phyloP scores from a whole-genome alignment of 1,140 invertebrate genomes.

The Chironomus tepperi region DNA sequence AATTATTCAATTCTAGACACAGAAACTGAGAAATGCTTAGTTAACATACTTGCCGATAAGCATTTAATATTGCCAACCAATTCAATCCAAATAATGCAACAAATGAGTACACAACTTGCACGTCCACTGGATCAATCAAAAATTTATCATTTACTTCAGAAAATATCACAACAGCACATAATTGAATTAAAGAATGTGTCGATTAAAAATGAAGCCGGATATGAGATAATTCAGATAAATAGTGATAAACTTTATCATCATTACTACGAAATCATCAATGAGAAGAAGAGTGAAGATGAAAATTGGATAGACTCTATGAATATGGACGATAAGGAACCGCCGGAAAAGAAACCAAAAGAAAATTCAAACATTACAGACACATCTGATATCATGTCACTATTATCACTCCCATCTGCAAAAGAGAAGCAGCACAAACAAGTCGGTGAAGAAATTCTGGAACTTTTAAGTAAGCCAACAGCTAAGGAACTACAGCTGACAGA shows the following conservation, averaged over 20 bases:
- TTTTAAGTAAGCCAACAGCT: conserved; percentile 90
- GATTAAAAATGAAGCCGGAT: conserved; percentile 46
- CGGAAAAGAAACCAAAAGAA: conserved; percentile 33
- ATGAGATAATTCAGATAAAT: conserved; percentile 57
- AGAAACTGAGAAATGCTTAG: conserved; percentile 56
- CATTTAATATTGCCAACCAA: conserved; percentile 69
- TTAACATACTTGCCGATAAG: conserved; percentile 67
- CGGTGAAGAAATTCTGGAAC: conserved; percentile 89
- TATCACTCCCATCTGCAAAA: conserved; percentile 87
- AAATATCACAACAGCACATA: conserved; percentile 79
- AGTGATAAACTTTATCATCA: conserved; percentile 35
- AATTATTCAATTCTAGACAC: conserved; percentile 39
- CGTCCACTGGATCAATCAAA: conserved; percentile 50
- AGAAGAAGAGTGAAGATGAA: conserved; percentile 45
- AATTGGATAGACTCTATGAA: conserved; percentile 50
- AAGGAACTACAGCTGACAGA: conserved; percentile 91
- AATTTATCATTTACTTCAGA: conserved; percentile 71
- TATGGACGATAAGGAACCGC: conserved; percentile 31
- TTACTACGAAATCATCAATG: conserved; percentile 33
- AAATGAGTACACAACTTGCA: conserved; percentile 51
- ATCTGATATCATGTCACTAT: conserved; percentile 52
- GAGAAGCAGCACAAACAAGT: conserved; percentile 94
- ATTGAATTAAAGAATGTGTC: conserved; percentile 60
- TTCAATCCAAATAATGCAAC: conserved; percentile 54
- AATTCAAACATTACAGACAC: conserved; percentile 36